Conservation (phyloP, 2,113 vertebrate species). For the Tautogolabrus adspersus region DNA sequence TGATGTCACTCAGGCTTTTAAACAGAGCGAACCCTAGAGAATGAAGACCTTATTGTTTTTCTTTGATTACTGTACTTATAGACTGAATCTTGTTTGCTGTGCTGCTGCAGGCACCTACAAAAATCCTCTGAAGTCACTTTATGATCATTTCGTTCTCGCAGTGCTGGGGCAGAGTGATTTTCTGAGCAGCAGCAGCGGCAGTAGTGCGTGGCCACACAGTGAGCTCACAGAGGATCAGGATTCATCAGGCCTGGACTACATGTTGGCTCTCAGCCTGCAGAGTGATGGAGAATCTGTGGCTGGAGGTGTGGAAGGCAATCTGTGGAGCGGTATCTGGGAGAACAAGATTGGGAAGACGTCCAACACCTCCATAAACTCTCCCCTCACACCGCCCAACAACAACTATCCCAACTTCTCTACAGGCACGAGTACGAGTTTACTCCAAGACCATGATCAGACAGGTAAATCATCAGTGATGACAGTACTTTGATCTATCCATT, state of each 20-base stretch:
- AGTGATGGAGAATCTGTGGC: slow-evolving; percentile 80
- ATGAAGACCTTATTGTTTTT: no score
- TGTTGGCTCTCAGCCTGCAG: slow-evolving; percentile 91
- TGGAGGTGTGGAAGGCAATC: slow-evolving; percentile 62
- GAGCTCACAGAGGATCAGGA: slow-evolving; percentile 76
- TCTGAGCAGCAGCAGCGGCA: slow-evolving; percentile 55
- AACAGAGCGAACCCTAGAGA: no score
- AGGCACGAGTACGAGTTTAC: slow-evolving; percentile 40
- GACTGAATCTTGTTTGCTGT: no score
- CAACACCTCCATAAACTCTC: slow-evolving; percentile 50
- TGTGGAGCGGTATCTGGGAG: slow-evolving; percentile 83
- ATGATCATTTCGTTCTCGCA: slow-evolving; percentile 36
- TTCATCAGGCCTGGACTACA: slow-evolving; percentile 87
- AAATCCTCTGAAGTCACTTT: no score
- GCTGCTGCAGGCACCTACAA: no score
- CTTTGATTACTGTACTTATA: no score
- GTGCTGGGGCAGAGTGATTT: slow-evolving; percentile 75
- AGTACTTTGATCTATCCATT: not conserved
- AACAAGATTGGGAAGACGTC: slow-evolving; percentile 63
- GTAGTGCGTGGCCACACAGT: slow-evolving; percentile 68
- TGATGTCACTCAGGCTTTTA: no score
- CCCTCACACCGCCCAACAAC: slow-evolving; percentile 68
- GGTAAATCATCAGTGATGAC: slow-evolving; percentile 36
- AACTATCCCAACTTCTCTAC: slow-evolving; percentile 63
- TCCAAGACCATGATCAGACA: slow-evolving; percentile 62